Conservation (phyloP, 2,888 invertebrate species). For the Zaprionus obscuricornis region DNA sequence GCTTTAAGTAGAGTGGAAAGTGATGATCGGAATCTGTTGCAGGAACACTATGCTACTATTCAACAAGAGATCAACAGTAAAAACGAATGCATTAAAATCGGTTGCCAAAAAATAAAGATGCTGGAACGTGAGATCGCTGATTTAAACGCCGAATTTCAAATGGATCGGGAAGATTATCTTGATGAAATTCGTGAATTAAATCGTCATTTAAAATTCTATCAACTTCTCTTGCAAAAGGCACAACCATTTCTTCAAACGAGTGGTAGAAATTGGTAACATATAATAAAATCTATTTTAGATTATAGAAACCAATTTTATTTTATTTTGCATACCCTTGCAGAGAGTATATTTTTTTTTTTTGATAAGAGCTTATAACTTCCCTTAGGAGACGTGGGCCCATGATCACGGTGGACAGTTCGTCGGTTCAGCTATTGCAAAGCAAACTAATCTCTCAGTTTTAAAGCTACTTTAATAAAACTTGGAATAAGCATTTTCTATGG, state of each 20-base stretch:
- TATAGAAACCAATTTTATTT: neutral
- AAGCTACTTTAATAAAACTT: too few relatives aligned
- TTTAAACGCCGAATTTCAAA: slow-evolving; percentile 91
- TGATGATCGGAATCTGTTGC: slow-evolving; percentile 88
- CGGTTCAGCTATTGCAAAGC: too few relatives aligned
- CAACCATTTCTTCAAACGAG: slow-evolving; percentile 88
- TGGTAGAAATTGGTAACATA: slow-evolving; percentile 88
- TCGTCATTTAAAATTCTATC: slow-evolving; percentile 87
- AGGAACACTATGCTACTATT: slow-evolving; percentile 90
- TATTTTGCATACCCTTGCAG: too few relatives aligned
- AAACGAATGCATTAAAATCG: slow-evolving; percentile 87
- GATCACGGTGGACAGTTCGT: too few relatives aligned
- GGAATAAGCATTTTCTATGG: too few relatives aligned
- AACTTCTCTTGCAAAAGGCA: slow-evolving; percentile 87
- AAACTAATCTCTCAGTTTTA: too few relatives aligned
- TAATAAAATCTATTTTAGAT: neutral
- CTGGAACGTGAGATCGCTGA: slow-evolving; percentile 90
- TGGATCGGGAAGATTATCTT: slow-evolving; percentile 91
- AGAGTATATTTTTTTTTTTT: neutral
- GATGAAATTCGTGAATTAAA: slow-evolving; percentile 91
- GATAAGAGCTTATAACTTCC: too few relatives aligned
- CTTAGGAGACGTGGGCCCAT: too few relatives aligned
- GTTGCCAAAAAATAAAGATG: slow-evolving; percentile 87
- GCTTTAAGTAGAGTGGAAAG: slow-evolving; percentile 86
- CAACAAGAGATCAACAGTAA: slow-evolving; percentile 90